phyloP scores from a whole-genome alignment of 2,888 invertebrate species.

The Stramonita haemastoma region DNA sequence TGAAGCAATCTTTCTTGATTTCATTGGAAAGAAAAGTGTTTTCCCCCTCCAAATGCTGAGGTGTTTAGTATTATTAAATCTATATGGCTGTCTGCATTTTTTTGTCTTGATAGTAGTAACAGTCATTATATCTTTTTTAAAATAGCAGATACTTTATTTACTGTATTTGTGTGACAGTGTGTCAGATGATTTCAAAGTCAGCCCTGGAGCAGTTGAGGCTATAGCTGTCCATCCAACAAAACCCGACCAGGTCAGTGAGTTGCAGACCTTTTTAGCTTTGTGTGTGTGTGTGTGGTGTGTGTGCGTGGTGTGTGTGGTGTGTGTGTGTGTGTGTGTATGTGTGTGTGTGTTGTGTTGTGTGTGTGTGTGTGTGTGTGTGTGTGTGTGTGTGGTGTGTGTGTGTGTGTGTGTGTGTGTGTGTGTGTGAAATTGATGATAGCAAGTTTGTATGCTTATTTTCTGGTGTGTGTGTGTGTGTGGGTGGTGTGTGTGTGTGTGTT shows the following conservation, averaged over 20 bases:
- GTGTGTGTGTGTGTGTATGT: neutral
- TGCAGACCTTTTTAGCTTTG: neutral
- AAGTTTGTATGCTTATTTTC: neutral
- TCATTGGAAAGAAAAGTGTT: too few species aligned
- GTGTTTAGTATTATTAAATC: too few species aligned
- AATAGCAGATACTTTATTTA: neutral
- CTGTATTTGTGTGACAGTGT: conserved; percentile 81
- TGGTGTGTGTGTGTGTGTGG: neutral
- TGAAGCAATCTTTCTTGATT: too few species aligned
- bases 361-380: conserved; percentile 6
- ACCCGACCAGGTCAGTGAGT: conserved; percentile 83
- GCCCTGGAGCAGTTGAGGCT: conserved; percentile 96
- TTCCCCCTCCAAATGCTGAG: too few species aligned
- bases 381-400: neutral
- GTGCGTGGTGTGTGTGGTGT: neutral
- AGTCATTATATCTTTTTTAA: too few species aligned
- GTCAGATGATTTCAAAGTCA: conserved; percentile 94
- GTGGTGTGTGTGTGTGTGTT: neutral
- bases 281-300: neutral
- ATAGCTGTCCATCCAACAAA: conserved; percentile 91
- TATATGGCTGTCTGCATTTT: too few species aligned
- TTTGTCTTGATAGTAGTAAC: too few species aligned
- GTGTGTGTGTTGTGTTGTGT: neutral
- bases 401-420: neutral
- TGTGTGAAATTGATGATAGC: neutral